Percentiles rank a stretch among this genome's conserved stretches.
These are phyloP conservation scores for Ostrea denselamellosa DNA, from an alignment of 1,140 invertebrate species.

Conservation along the genomic window DNA sequence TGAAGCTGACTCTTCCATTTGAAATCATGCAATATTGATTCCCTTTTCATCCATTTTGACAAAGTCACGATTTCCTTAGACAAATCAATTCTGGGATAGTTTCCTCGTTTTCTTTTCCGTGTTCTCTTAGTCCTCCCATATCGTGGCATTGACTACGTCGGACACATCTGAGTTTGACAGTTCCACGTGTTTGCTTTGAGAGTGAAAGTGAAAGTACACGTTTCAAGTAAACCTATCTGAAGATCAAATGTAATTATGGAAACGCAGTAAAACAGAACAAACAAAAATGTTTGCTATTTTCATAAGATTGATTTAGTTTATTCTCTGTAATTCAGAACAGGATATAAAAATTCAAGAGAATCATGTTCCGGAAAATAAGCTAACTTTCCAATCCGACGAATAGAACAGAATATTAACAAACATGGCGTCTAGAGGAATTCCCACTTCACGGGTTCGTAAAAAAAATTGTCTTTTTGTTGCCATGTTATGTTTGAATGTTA, in stretches of 20 bases:
- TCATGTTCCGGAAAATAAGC: not conserved
- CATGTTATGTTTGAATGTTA: not conserved
- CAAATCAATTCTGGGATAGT: not conserved
- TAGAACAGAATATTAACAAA: slow-evolving; percentile 41
- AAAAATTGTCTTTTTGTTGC: slow-evolving; percentile 34
- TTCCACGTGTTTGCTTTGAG: not conserved
- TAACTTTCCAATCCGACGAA: not conserved
- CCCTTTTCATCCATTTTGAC: not conserved
- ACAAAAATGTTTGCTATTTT: too few relatives aligned
- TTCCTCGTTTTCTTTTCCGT: slow-evolving; percentile 8
- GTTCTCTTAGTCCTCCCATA: slow-evolving; percentile 22
- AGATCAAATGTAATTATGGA: not conserved
- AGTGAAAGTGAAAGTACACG: not conserved
- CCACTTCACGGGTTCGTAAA: slow-evolving; percentile 50
- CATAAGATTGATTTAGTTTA: too few relatives aligned
- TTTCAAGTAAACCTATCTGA: not conserved
- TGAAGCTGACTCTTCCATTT: not conserved
- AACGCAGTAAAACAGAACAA: not conserved
- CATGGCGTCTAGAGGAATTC: slow-evolving; percentile 55
- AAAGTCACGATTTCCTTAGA: not conserved
- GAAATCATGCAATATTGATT: slow-evolving; percentile 19
- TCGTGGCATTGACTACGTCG: not conserved
- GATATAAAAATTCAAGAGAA: not conserved
- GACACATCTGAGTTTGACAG: not conserved
- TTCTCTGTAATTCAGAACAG: not conserved